These are phyloP conservation scores for Thaumetopoea pityocampa DNA, from an alignment of 1,140 invertebrate genomes.

Conservation along the genomic window DNA sequence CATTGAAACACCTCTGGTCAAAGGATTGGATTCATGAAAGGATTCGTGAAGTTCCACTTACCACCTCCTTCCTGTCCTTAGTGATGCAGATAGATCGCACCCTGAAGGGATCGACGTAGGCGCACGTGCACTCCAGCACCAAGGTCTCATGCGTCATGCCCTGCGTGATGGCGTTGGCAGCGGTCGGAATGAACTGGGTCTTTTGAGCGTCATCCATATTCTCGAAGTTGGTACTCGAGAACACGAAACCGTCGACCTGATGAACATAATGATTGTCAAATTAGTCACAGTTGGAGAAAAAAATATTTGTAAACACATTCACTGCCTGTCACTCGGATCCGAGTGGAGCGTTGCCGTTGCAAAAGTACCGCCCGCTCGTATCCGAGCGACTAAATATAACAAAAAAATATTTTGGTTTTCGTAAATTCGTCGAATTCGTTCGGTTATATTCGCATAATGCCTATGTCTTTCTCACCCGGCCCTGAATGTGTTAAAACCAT, in stretches of 20 bases:
- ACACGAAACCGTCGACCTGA: slow-evolving; percentile 77
- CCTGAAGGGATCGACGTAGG: slow-evolving; percentile 46
- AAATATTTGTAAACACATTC: too few species aligned
- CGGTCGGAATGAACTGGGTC: slow-evolving; percentile 77
- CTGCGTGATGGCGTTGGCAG: slow-evolving; percentile 68
- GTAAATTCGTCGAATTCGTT: too few species aligned
- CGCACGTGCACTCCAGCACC: slow-evolving; percentile 76
- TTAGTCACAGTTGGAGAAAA: too few species aligned
- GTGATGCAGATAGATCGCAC: slow-evolving; percentile 47
- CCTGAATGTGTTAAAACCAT: too few species aligned
- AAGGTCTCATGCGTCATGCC: slow-evolving; percentile 58
- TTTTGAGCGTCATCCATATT: slow-evolving; percentile 73
- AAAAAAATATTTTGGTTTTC: too few species aligned
- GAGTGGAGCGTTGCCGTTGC: too few species aligned
- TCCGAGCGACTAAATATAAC: too few species aligned
- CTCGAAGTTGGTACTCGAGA: slow-evolving; percentile 75
- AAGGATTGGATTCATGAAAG: not conserved
- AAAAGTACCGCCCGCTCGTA: too few species aligned
- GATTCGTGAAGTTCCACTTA: slow-evolving; percentile 18
- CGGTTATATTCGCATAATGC: too few species aligned
- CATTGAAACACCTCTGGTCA: too few species aligned
- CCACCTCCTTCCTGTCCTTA: slow-evolving; percentile 51
- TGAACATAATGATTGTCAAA: slow-evolving; percentile 12
- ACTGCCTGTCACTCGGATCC: too few species aligned
- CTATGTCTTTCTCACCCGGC: too few species aligned